These are phyloP conservation scores for Tichodroma muraria DNA, from an alignment of 2,113 vertebrate genomes.

Conservation along the genomic window DNA sequence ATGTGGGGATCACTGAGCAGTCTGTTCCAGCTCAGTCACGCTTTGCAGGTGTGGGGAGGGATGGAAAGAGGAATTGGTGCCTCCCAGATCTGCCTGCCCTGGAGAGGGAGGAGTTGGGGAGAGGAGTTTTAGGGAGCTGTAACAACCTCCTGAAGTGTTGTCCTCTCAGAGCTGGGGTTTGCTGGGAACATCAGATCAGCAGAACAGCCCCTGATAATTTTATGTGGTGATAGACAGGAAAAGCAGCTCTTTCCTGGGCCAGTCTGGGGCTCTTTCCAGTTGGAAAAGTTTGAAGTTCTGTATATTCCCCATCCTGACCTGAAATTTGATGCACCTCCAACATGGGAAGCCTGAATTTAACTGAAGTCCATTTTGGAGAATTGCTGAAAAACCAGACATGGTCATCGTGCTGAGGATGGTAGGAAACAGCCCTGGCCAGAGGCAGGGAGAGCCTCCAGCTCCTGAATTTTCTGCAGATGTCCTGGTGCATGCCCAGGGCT, in stretches of 20 bases:
- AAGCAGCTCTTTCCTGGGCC: neutral
- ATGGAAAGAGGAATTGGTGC: neutral
- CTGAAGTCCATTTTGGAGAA: neutral
- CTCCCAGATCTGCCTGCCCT: neutral
- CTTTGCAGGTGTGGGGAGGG: neutral
- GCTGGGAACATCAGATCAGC: neutral
- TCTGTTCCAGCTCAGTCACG: neutral
- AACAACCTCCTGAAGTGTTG: neutral
- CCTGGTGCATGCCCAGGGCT: neutral
- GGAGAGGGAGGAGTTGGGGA: accelerated
- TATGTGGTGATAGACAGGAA: neutral
- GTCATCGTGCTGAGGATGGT: neutral
- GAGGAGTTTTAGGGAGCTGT: neutral
- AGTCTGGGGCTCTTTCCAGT: neutral
- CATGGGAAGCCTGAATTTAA: neutral
- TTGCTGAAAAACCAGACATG: neutral
- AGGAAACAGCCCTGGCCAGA: neutral
- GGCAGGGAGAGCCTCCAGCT: neutral
- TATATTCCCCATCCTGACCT: neutral
- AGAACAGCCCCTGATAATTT: neutral
- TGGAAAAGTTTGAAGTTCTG: neutral
- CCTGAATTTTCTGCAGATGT: neutral
- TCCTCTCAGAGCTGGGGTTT: neutral
- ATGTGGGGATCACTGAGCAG: accelerated
- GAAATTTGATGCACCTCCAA: neutral